These are phyloP conservation scores for Chydorus sphaericus DNA, from an alignment of 2,888 invertebrate genomes.

Conservation along the genomic window DNA sequence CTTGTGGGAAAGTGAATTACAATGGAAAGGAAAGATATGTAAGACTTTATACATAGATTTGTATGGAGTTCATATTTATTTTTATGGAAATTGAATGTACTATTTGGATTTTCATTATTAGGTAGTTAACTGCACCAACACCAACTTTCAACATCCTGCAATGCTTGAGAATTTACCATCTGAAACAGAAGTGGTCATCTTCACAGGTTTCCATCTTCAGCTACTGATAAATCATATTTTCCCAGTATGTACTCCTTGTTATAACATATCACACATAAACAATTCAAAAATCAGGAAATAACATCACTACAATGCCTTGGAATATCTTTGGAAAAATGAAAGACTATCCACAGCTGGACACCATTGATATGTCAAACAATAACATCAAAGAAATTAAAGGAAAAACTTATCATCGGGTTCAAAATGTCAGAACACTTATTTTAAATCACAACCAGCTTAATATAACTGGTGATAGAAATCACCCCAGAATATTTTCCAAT, in stretches of 20 bases:
- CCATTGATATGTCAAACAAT: slow-evolving; percentile 60
- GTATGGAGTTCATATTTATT: no score
- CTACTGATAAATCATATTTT: background rate
- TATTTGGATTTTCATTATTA: no score
- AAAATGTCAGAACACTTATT: slow-evolving; percentile 47
- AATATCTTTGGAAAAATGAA: slow-evolving; percentile 53
- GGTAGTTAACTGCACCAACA: slow-evolving; percentile 54
- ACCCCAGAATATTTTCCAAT: slow-evolving; percentile 34
- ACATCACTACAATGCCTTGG: slow-evolving; percentile 44
- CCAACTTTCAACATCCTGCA: slow-evolving; percentile 40
- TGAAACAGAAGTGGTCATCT: slow-evolving; percentile 50
- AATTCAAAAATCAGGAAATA: slow-evolving; percentile 48
- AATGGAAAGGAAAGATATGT: background rate
- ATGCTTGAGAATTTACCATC: slow-evolving; percentile 46
- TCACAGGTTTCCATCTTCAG: slow-evolving; percentile 29
- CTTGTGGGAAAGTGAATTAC: slow-evolving; percentile 5
- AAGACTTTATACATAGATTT: no score
- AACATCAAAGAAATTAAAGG: slow-evolving; percentile 52
- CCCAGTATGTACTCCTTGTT: background rate
- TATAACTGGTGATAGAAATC: slow-evolving; percentile 32
- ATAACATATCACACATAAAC: no score
- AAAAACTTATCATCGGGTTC: slow-evolving; percentile 57
- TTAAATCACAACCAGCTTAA: slow-evolving; percentile 55
- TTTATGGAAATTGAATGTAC: no score
- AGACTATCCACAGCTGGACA: slow-evolving; percentile 39